Evolutionary conservation across 23 tunicate species (phyloP), one percentile per base, ranked within the genome.

Genomic region (Phallusia fumigata): DNA sequence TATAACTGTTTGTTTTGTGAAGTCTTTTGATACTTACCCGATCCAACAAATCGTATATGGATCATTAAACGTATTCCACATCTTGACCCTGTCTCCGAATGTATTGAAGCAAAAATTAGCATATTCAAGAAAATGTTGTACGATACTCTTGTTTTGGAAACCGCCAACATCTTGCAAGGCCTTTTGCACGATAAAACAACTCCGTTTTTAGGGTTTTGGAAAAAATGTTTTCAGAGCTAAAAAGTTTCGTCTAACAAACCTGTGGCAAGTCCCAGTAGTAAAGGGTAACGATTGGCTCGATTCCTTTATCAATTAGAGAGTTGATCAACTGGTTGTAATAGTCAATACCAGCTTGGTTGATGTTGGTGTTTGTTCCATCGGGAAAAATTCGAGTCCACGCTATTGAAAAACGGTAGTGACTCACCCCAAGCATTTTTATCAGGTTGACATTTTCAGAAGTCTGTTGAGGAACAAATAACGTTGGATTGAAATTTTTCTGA

Each of bases 61-160:
- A 74, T 97, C 99, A 58, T 97, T 97, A 53, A 97, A 89, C 33
- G 99, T 97, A 47, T 92, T 97, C 99, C 99, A 97, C 52, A 92
- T 85, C 81, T 97, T 92, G 58, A 92, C 99, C 36, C 96, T 83
- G 49, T 91, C 99, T 50, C 99, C 99, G 74, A 87, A 96, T 11
- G 53, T 53, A 64, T 77, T 64, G 76, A 85, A 97, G 72, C 99
- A 97, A 13, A 97, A 86, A 33, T 92, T 86, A 3, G 99, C 91
- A 50, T 97, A 97, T 8, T 80, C 89, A 0, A 74, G 89, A 65
- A 78, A 95, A 86, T 82, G 90, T 30, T 87, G 89, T 0, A 85
- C 32, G 47, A 96, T 85, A 3, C 85, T 73, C 32, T 87, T 82
- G 90, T 83, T 83, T 87, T 83, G 79, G 76, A 96, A 96, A 21